A percentile compares a stretch with the other conserved stretches of the same genome.
Conservation (phyloP, 2,797 vertebrate genomes). For the Apogon hyalosoma region DNA sequence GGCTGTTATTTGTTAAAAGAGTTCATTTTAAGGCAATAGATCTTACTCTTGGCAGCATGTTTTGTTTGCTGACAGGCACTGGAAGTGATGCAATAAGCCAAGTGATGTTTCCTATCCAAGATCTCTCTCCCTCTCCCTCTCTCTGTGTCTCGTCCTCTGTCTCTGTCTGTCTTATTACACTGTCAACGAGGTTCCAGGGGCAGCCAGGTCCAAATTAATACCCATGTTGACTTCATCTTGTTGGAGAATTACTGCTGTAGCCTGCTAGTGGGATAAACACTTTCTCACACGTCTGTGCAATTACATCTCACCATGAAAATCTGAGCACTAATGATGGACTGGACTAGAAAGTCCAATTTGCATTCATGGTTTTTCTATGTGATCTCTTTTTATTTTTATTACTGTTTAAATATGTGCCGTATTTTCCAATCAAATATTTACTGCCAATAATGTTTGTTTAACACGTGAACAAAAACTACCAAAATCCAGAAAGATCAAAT, state of each 20-base stretch:
- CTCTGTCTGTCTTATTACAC: conserved; percentile 23
- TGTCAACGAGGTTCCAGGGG: conserved; percentile 38
- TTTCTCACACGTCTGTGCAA: neutral
- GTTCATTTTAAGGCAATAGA: conserved; percentile 63
- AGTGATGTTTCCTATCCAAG: conserved; percentile 55
- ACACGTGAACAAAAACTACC: too few species aligned
- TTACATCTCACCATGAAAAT: neutral
- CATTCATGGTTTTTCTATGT: too few species aligned
- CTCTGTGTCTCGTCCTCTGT: conserved; percentile 2
- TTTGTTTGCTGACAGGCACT: conserved; percentile 48
- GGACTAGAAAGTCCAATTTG: too few species aligned
- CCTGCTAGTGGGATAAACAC: neutral
- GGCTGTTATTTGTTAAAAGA: conserved; percentile 30
- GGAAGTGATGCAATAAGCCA: conserved; percentile 68
- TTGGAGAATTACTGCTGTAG: conserved; percentile 7
- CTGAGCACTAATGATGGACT: too few species aligned
- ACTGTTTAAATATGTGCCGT: too few species aligned
- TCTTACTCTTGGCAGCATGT: conserved; percentile 60
- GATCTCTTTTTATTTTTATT: too few species aligned
- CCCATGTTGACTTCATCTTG: conserved; percentile 27
- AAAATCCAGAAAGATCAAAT: too few species aligned
- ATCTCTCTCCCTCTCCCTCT: conserved; percentile 23
- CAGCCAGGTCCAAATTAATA: conserved; percentile 49
- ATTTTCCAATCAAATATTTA: too few species aligned
- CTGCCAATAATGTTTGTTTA: too few species aligned